Evolutionary conservation across 2,113 vertebrate species (phyloP), one percentile per base, ranked within the genome.

Genomic region (Sus scrofa): DNA sequence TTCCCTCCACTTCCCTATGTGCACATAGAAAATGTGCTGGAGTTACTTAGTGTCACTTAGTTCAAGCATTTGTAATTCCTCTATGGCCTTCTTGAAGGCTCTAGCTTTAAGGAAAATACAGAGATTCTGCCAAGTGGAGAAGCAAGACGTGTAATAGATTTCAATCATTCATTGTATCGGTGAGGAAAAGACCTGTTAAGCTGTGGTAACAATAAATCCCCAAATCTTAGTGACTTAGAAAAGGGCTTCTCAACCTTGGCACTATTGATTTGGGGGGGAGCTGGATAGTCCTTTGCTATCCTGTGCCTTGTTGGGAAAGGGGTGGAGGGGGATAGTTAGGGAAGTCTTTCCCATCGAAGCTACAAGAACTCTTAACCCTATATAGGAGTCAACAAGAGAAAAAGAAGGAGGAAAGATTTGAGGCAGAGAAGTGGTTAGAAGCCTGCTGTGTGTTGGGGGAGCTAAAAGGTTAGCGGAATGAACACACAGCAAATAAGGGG

Each of bases 1-100:
- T 73, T 92, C 91, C 27, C 20, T 90, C 60, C 44, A 77, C 15
- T 39, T 92, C 34, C 39, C 63, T 63, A 30, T 71, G 81, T 96
- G 63, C 63, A 34, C 37, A 10, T 58, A 37, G 34, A 94, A 96
- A 87, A 89, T 44, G 37, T 20, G 52, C 24, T 37, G 10, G 52
- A 73, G 24, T 74, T 77, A 86, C 34, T 86, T 75, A 30, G 22
- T 65, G 20, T 82, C 70, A 85, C 37, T 87, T 73, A 75, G 94
- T 67, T 60, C 27, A 79, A 71, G 58, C 68, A 86, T 62, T 81
- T 75, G 50, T 63, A 78, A 68, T 63, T 56, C 63, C 39, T 93
- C 85, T 81, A 67, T 37, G 88, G n/a, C 58, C 39, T 92, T 67
- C 27, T 73, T n/a, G 65, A 95, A 94, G 37, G 58, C 7, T 60